Percentiles rank a stretch among this genome's conserved stretches.
These are phyloP conservation scores for Protobothrops mucrosquamatus DNA, from an alignment of 2,113 vertebrate genomes.

Conservation along the genomic window DNA sequence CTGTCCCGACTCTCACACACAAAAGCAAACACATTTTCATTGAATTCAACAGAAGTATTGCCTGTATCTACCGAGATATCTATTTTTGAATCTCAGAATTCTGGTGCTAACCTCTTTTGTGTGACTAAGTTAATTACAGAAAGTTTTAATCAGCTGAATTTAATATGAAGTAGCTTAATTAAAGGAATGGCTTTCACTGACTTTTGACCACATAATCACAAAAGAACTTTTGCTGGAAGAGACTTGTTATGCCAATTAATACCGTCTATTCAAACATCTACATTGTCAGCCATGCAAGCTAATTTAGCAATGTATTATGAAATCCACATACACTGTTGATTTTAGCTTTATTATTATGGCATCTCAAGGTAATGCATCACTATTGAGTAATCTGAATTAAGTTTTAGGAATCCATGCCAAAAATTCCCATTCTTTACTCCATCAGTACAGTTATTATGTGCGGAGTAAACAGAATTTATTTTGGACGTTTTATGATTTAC, in stretches of 20 bases:
- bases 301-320: constrained; percentile 6
- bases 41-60: background rate
- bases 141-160: constrained; percentile 26
- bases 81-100: background rate
- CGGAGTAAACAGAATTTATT: background rate
- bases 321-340: constrained; percentile 4
- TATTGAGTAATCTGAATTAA: background rate
- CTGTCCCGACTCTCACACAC: background rate
- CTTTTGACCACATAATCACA: background rate
- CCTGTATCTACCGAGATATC: background rate
- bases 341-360: constrained; percentile 2
- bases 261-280: background rate
- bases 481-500: background rate
- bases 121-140: constrained; percentile 9
- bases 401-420: background rate
- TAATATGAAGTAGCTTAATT: constrained; percentile 27
- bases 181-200: background rate
- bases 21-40: background rate
- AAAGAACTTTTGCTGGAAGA: constrained; percentile 1
- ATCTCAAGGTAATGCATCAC: background rate
- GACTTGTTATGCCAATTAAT: constrained; percentile 1
- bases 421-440: background rate
- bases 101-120: background rate
- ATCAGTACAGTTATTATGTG: background rate
- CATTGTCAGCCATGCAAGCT: background rate